Conservation (phyloP, 2,888 invertebrate species). For the Eugnorisma glareosa region DNA sequence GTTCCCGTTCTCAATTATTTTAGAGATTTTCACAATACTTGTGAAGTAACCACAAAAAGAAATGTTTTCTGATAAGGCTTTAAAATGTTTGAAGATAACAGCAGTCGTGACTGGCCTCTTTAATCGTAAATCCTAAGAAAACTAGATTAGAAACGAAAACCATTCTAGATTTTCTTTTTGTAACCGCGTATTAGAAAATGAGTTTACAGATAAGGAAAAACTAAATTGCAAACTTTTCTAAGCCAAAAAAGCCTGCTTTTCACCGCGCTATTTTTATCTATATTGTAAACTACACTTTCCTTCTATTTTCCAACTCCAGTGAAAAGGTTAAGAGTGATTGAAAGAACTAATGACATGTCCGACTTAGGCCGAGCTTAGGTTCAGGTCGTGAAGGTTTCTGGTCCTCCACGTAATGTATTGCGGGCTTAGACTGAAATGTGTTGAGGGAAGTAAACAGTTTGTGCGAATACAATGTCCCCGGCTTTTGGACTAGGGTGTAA, state of each 20-base stretch:
- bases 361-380: slow-evolving; percentile 13
- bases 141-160: slow-evolving; percentile 2
- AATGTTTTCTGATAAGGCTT: not conserved
- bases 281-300: not conserved
- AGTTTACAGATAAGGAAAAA: slow-evolving; percentile 7
- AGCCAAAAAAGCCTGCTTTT: not conserved
- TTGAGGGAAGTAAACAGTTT: slow-evolving; percentile 37
- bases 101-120: not conserved
- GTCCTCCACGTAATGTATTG: slow-evolving; percentile 28
- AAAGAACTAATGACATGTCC: slow-evolving; percentile 38
- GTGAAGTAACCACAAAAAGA: no score
- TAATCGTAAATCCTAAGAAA: not conserved
- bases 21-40: no score
- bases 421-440: slow-evolving; percentile 35
- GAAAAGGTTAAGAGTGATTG: slow-evolving; percentile 16
- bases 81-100: not conserved
- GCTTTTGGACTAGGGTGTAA: slow-evolving; percentile 8
- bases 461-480: slow-evolving; percentile 11
- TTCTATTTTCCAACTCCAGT: not conserved
- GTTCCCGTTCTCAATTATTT: no score
- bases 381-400: slow-evolving; percentile 25
- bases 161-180: not conserved
- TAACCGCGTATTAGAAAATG: not conserved
- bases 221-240: not conserved
- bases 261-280: not conserved